Base-by-base conservation (phyloP, 1,140 invertebrate species). In the Lasioglossum baleicum region DNA sequence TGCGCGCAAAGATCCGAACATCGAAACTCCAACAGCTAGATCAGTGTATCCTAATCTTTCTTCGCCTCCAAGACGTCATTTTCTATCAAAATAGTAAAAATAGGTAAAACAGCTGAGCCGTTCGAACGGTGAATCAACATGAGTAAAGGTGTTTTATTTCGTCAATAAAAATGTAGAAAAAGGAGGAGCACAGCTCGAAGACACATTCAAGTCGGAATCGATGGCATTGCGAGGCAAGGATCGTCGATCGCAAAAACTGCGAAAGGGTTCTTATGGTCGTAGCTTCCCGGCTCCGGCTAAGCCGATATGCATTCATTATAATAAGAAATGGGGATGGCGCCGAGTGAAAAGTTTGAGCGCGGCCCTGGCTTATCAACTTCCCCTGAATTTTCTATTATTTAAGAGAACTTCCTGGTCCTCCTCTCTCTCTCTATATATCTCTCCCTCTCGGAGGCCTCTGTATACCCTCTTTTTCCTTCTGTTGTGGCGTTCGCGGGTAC, bases 231-330 rank as follows among this genome's bases (percentile, higher is more conserved):
- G 20, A 22, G 67, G 40, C 51, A 73, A 58, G 40, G 8, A 44
- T 61, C 40, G 42, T 22, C n/a, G 48, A 76, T 78, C 87, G 86
- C 88, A 86, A 83, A 81, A 86, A 85, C 75, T 82, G 64, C 83
- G 90, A 92, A 92, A 91, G 91, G 89, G 88, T 92, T 92, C 87
- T 90, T 91, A 86, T 76, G 82, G 87, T 83, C 88, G 87, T 83
- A 85, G 71, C 74, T 86, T 83, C 80, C 76, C 78, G 88, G 86
- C 89, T 90, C 86, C 85, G 86, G 87, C 88, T 92, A 93, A 93
- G 92, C 92, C 92, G 92, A 93, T 93, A 93, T 93, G 90, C 92
- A 93, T 93, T 93, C 91, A 92, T 93, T 92, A 93, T 91, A 92
- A 92, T 92, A 92, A 92, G 92, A 92, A 92, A 93, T 92, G 90